phyloP scores from a whole-genome alignment of 2,113 vertebrate genomes.

The Otis tarda region DNA sequence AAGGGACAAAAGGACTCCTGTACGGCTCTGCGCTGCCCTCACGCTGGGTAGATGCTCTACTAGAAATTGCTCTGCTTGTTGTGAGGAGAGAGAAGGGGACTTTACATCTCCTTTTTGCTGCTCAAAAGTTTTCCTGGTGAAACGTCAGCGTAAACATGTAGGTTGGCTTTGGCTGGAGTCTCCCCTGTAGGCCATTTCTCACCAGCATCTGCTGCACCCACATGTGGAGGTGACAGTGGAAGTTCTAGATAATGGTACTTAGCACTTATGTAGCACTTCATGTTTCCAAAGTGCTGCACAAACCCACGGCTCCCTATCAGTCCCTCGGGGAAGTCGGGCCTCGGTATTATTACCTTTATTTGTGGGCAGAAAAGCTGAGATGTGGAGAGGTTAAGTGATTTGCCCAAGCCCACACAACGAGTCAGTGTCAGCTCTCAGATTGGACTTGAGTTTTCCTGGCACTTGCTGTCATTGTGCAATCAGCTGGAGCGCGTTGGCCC shows the following conservation, averaged over 20 bases:
- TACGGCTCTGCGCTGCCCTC: not conserved
- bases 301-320: not conserved
- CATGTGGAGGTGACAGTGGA: not conserved
- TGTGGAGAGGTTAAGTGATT: slow-evolving; percentile 32
- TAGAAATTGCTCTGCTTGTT: not conserved
- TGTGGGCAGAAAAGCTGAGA: slow-evolving; percentile 39
- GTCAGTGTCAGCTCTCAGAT: slow-evolving; percentile 41
- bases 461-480: slow-evolving; percentile 4
- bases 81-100: not conserved
- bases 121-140: not conserved
- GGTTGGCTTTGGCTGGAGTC: not conserved
- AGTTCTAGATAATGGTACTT: slow-evolving; percentile 33
- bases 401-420: slow-evolving; percentile 35
- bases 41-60: not conserved
- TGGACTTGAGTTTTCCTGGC: slow-evolving; percentile 22
- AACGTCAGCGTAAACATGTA: not conserved
- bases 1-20: not conserved
- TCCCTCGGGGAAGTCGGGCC: not conserved
- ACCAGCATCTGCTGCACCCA: not conserved
- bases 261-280: slow-evolving; percentile 13
- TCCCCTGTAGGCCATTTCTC: not conserved
- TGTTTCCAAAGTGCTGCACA: not conserved
- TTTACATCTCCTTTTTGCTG: not conserved
- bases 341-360: not conserved
- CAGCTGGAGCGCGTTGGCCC: not conserved